Evolutionary conservation across 2,113 vertebrate genomes (phyloP).

Genomic region (Sapajus apella): DNA sequence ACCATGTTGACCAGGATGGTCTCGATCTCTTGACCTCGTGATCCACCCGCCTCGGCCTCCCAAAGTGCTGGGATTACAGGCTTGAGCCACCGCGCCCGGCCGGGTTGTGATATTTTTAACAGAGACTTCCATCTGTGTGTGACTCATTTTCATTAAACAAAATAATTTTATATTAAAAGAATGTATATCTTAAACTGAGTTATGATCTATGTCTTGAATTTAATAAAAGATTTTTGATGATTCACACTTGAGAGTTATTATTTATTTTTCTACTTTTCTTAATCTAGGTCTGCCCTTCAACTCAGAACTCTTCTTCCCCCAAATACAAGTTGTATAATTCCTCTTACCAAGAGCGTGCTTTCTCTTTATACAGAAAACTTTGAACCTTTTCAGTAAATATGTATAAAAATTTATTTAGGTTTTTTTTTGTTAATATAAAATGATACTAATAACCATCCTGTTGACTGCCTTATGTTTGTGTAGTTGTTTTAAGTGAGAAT

Average conservation of each 20-base stretch:
- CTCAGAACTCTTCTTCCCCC: slow-evolving; percentile 10
- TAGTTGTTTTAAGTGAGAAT: not conserved
- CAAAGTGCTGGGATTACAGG: too few species aligned
- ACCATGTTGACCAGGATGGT: too few species aligned
- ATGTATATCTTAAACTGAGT: slow-evolving; percentile 74
- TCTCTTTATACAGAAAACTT: not conserved
- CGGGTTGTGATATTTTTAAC: slow-evolving; percentile 70
- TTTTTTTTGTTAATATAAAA: not conserved
- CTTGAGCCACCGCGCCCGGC: too few species aligned
- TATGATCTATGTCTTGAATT: slow-evolving; percentile 39
- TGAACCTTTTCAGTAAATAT: not conserved
- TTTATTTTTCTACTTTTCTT: slow-evolving; percentile 62
- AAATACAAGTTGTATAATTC: not conserved
- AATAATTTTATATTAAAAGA: slow-evolving; percentile 70
- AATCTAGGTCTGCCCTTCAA: not conserved
- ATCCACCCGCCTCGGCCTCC: too few species aligned
- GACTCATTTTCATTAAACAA: slow-evolving; percentile 78
- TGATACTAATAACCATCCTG: not conserved
- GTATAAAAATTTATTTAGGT: not conserved
- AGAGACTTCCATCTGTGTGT: slow-evolving; percentile 70
- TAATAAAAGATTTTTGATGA: slow-evolving; percentile 73
- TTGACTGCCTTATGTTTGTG: not conserved
- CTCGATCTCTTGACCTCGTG: too few species aligned
- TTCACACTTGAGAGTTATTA: slow-evolving; percentile 34
- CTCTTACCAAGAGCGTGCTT: not conserved